Evolutionary conservation across 2,797 vertebrate species (phyloP).

Genomic region (Eupleurogrammus muticus): DNA sequence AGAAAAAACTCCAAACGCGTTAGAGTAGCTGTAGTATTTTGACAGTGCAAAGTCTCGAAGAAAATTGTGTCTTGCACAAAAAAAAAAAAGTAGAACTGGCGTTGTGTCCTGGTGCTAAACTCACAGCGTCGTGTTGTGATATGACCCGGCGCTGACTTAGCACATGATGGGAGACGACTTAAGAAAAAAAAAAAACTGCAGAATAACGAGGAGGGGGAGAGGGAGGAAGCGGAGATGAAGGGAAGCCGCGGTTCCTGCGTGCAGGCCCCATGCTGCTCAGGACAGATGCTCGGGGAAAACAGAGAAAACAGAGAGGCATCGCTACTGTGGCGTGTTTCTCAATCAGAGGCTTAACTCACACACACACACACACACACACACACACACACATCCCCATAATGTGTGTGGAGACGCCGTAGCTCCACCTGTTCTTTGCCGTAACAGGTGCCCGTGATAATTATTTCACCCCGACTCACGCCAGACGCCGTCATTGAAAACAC

Average conservation of each 20-base stretch:
- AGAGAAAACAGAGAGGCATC: constrained; percentile 73
- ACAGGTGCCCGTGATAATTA: constrained; percentile 78
- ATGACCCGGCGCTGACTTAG: constrained; percentile 66
- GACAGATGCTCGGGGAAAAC: constrained; percentile 76
- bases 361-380: constrained; percentile 56
- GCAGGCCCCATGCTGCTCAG: constrained; percentile 71
- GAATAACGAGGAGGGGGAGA: constrained; percentile 64
- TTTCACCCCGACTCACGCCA: constrained; percentile 64
- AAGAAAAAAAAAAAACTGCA: constrained; percentile 48
- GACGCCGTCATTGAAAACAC: constrained; percentile 60
- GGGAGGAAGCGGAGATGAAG: constrained; percentile 54
- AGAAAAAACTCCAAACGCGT: constrained; percentile 2
- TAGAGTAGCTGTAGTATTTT: constrained; percentile 46
- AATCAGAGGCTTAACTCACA: constrained; percentile 82
- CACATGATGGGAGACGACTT: constrained; percentile 70
- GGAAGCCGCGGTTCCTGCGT: constrained; percentile 42
- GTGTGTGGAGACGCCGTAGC: constrained; percentile 70
- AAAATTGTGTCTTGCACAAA: constrained; percentile 50
- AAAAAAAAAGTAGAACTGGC: constrained; percentile 56
- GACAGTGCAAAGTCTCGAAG: constrained; percentile 65
- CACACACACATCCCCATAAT: constrained; percentile 51
- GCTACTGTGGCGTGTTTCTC: constrained; percentile 80
- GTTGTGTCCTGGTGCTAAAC: constrained; percentile 70
- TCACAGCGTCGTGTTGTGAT: constrained; percentile 65
- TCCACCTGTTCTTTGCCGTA: constrained; percentile 78